Base-by-base conservation (phyloP, 2,888 invertebrate genomes). In the Lysandra bellargus region DNA sequence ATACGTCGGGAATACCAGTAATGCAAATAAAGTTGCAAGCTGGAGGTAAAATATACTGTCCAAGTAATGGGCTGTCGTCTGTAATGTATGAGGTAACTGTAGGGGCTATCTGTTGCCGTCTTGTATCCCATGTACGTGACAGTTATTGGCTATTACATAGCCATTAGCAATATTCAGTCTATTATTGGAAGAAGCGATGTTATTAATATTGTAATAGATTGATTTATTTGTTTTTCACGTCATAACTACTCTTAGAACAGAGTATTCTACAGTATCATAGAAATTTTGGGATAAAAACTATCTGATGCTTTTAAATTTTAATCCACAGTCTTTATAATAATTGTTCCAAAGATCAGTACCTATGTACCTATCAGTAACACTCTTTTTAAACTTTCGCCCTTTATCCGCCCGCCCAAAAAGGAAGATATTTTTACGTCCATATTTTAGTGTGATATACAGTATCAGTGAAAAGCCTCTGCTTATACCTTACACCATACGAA, bases 391-490 rank as follows among this genome's bases (percentile, higher is more conserved):
- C 2, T n/a, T 61, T 60, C 17, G 4, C 14, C 14, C 1, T 6
- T 57, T 57, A n/a, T n/a, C n/a, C n/a, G n/a, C n/a, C n/a, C n/a
- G n/a, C 64, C n/a, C 40, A 40, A 53, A 37, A 30, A 6, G 7
- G 14, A 33, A 53, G 17, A 14, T 12, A 49, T 49, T 49, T 49
- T 49, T 23, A 23, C 44, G 44, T 7, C 44, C 44, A 44, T 44
- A 44, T 44, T 49, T 49, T 49, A 9, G 12, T 49, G 49, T 49
- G 49, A 49, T 49, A 49, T 2, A 2, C 9, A 49, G 9, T 49
- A 49, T 49, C 2, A 49, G 49, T 4, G 78, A 79, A 23, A n/a
- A 84, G 85, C 85, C 81, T 40, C 33, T 84, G 78, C 84, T 81
- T 81, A 7, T 83, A 3, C 78, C 83, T 79, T 64, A 72, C 23